A percentile compares a stretch with the other conserved stretches of the same genome.
phyloP scores from a whole-genome alignment of 1,140 invertebrate genomes.

The Cardiocondyla obscurior region DNA sequence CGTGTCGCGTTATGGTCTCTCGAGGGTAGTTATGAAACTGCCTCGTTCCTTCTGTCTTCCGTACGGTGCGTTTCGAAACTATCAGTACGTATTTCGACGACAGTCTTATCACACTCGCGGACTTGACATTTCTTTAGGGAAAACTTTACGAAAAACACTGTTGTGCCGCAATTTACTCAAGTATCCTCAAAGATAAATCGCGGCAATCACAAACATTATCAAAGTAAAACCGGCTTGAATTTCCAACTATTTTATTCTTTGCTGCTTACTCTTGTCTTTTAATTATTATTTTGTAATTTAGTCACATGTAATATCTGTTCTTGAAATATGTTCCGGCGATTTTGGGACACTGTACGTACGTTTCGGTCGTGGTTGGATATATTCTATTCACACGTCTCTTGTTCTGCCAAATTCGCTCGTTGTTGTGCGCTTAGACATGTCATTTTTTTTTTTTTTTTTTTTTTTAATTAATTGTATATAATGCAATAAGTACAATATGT shows the following conservation, averaged over 20 bases:
- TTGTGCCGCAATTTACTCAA: background rate
- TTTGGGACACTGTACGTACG: slow-evolving; percentile 10
- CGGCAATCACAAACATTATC: background rate
- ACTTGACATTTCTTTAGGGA: background rate
- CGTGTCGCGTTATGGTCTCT: slow-evolving; percentile 36
- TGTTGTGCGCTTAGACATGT: slow-evolving; percentile 84
- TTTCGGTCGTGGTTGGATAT: slow-evolving; percentile 62
- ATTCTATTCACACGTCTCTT: slow-evolving; percentile 65
- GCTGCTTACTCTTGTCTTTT: background rate
- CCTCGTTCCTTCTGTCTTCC: background rate
- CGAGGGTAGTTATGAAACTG: slow-evolving; percentile 38
- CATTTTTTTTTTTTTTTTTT: slow-evolving; percentile 41
- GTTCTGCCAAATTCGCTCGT: slow-evolving; percentile 80
- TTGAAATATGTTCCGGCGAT: slow-evolving; percentile 25
- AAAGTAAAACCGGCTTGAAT: slow-evolving; percentile 2
- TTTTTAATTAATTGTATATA: slow-evolving; percentile 68
- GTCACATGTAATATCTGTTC: background rate
- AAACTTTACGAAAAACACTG: background rate
- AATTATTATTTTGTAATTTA: background rate
- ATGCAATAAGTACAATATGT: slow-evolving; percentile 76
- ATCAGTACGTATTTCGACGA: slow-evolving; percentile 24
- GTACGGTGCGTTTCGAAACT: slow-evolving; percentile 29
- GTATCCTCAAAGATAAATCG: background rate
- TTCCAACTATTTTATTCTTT: background rate
- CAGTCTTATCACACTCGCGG: background rate